Conservation (phyloP, 2,113 vertebrate genomes). For the Synchiropus splendidus region DNA sequence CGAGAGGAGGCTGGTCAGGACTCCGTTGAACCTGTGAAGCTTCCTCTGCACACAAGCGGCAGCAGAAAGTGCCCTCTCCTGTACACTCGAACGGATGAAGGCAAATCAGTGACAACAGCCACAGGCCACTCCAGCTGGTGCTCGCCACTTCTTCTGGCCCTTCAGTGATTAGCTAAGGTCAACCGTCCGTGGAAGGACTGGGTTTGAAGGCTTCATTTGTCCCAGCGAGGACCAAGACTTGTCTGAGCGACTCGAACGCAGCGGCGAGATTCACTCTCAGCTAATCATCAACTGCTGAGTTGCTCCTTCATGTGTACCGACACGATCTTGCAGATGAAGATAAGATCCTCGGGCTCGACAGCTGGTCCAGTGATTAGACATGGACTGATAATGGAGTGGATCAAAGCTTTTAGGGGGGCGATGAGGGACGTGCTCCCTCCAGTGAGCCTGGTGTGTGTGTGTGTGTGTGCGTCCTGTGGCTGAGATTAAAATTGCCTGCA, state of each 20-base stretch:
- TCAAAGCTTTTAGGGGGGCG: constrained; percentile 53
- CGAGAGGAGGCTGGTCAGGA: too few species aligned
- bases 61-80: constrained; percentile 19
- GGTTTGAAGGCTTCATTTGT: constrained; percentile 23
- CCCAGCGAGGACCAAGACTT: too few species aligned
- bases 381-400: constrained; percentile 52
- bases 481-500: constrained; percentile 10
- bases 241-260: too few species aligned
- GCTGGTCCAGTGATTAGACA: constrained; percentile 64
- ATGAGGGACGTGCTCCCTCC: constrained; percentile 35
- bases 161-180: constrained; percentile 59
- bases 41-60: too few species aligned
- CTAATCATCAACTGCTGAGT: too few species aligned
- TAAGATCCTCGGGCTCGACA: constrained; percentile 46
- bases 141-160: constrained; percentile 35
- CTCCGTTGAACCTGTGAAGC: too few species aligned
- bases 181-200: constrained; percentile 29
- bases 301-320: too few species aligned
- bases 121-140: constrained; percentile 49
- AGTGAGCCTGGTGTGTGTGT: constrained; percentile 18
- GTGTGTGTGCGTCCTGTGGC: constrained; percentile 3
- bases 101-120: constrained; percentile 41
- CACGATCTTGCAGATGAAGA: too few species aligned
- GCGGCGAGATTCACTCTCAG: too few species aligned
- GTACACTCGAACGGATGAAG: constrained; percentile 19